Conservation (phyloP, 2,113 vertebrate genomes). For the Toxostoma redivivum region DNA sequence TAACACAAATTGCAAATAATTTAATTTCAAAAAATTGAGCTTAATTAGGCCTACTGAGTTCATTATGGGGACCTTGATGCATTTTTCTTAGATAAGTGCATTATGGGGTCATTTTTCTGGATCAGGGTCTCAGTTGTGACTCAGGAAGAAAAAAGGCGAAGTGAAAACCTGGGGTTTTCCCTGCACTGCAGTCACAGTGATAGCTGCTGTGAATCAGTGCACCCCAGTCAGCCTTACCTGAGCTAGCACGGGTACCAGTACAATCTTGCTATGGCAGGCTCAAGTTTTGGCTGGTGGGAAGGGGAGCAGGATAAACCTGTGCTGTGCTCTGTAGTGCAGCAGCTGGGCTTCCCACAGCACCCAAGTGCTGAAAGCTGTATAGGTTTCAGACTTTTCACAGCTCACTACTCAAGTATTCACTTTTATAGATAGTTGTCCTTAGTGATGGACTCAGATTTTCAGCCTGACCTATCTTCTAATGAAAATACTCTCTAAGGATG, state of each 20-base stretch:
- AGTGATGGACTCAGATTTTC: background rate
- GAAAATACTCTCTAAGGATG: background rate
- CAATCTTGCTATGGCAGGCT: background rate
- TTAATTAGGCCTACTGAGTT: background rate
- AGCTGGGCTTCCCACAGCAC: accelerated
- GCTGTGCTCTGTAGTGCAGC: background rate
- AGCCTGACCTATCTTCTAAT: background rate
- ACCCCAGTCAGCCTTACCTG: background rate
- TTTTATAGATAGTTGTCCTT: background rate
- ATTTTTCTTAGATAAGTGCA: background rate
- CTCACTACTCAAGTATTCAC: background rate
- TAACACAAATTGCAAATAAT: background rate
- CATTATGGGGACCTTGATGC: background rate
- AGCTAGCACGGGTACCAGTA: background rate
- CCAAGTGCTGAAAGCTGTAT: accelerated
- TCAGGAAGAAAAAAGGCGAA: background rate
- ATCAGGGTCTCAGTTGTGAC: background rate
- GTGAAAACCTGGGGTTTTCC: background rate
- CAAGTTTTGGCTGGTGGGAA: background rate
- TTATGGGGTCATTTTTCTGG: background rate
- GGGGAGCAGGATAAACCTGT: background rate
- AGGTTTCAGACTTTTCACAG: background rate
- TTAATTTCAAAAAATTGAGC: background rate
- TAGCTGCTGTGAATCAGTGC: background rate
- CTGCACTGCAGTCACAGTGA: background rate